Base-by-base conservation (phyloP, 2,113 vertebrate genomes). In the Catagonus wagneri region DNA sequence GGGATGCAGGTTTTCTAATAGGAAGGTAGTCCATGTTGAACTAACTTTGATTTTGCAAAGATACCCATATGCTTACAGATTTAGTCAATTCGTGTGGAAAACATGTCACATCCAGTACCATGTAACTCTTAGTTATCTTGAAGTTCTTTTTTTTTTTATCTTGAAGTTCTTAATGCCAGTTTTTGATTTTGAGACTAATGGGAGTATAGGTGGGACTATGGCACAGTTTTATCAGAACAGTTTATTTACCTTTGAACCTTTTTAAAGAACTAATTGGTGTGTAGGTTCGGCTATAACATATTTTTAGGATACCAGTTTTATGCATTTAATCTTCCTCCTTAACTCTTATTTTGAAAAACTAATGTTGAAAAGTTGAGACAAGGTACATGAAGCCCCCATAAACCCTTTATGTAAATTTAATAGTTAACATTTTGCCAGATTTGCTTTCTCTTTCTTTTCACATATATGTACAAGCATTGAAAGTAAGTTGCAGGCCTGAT, bases 391-490 rank as follows among this genome's bases (percentile, higher is more conserved):
- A 90, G 36, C 29, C 85, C 32, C 66, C 54, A 61, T 44, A 80
- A 87, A 34, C 14, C 2, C 50, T 90, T 92, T 93, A 65, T n/a
- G 27, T 93, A 61, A 66, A 56, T 44, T 92, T 83, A 91, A 29
- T 78, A n/a, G 80, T 76, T 92, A 65, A 78, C n/a, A 63, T 93
- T 95, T 93, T 96, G 56, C 22, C 68, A 63, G 27, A 68, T 74
- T 74, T 91, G 22, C 27, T 63, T 85, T 72, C 20, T 94, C 14
- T 89, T 36, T 66, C 12, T 58, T 17, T 12, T 8, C 19, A 39
- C 71, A 65, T 22, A 10, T 66, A 20, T 39, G 15, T 44, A 54
- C 56, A 74, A 84, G n/a, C 96, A 32, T 81, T 89, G 63, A 69
- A 93, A 71, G 58, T 84, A 87, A 94, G 52, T 80, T 83, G 81